Evolutionary conservation across 2,888 invertebrate genomes (phyloP).

Genomic region (Gerris lacustris): DNA sequence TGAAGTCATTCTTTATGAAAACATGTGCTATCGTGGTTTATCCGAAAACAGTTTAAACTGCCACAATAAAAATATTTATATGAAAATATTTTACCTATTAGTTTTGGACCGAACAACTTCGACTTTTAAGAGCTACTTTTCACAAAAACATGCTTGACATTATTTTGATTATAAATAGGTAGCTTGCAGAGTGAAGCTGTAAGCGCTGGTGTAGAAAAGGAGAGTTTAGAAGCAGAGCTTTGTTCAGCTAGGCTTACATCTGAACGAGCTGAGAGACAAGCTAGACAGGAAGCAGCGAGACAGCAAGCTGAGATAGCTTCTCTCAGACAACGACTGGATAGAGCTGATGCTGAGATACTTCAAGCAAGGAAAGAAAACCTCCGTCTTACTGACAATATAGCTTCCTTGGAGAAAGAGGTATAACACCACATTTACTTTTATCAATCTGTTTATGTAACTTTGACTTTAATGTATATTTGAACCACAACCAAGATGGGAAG

Average conservation of each 20-base stretch:
- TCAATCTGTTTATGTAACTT: background rate
- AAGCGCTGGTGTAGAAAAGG: slow-evolving; percentile 62
- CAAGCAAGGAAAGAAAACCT: slow-evolving; percentile 69
- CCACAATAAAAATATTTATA: too few relatives aligned
- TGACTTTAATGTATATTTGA: too few relatives aligned
- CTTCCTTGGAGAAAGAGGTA: slow-evolving; percentile 71
- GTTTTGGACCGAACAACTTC: too few relatives aligned
- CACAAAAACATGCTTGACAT: too few relatives aligned
- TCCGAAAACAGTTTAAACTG: too few relatives aligned
- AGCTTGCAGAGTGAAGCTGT: slow-evolving; percentile 64
- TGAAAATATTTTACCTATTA: too few relatives aligned
- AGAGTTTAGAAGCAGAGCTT: slow-evolving; percentile 67
- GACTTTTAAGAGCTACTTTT: too few relatives aligned
- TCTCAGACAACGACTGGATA: slow-evolving; percentile 59
- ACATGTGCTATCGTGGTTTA: too few relatives aligned
- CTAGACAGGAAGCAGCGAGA: slow-evolving; percentile 60
- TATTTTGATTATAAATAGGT: slow-evolving; percentile 37
- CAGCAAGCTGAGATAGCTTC: slow-evolving; percentile 62
- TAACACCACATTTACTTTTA: slow-evolving; percentile 10
- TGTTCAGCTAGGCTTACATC: slow-evolving; percentile 48
- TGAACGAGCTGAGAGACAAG: slow-evolving; percentile 61
- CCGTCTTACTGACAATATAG: slow-evolving; percentile 62
- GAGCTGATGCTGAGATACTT: slow-evolving; percentile 66
- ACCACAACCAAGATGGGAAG: too few relatives aligned
- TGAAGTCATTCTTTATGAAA: too few relatives aligned